A percentile compares a stretch with the other conserved stretches of the same genome.
phyloP scores from a whole-genome alignment of 2,797 vertebrate genomes.

The Sparus aurata region DNA sequence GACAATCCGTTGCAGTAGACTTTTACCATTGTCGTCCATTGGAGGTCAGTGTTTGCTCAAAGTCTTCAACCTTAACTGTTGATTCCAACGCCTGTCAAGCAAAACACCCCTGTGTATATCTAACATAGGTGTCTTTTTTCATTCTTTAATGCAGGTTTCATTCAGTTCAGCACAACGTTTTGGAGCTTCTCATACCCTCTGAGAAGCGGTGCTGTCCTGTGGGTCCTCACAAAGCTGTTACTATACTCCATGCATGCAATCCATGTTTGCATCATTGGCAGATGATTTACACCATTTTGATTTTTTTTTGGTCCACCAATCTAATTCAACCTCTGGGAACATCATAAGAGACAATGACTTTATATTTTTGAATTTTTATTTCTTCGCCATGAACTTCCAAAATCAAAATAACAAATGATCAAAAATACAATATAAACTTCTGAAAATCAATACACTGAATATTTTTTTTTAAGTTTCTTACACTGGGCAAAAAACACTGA shows the following conservation, averaged over 20 bases:
- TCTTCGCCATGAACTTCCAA: slow-evolving; percentile 80
- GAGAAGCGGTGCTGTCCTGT: background rate
- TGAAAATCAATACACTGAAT: slow-evolving; percentile 83
- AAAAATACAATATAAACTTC: slow-evolving; percentile 88
- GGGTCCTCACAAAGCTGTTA: background rate
- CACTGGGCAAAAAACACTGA: slow-evolving; percentile 80
- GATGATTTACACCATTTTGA: background rate
- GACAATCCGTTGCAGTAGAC: background rate
- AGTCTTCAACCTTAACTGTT: background rate
- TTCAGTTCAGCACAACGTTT: background rate
- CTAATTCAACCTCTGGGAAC: background rate
- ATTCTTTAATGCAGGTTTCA: background rate
- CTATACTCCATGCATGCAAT: background rate
- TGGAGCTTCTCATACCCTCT: background rate
- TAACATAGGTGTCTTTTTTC: background rate
- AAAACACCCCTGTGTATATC: background rate
- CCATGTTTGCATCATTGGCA: background rate
- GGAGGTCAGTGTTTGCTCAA: slow-evolving; percentile 32
- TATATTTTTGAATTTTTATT: slow-evolving; percentile 78
- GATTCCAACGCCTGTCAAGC: background rate
- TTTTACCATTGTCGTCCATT: slow-evolving; percentile 10
- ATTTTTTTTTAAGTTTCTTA: slow-evolving; percentile 68
- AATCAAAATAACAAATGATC: slow-evolving; percentile 78
- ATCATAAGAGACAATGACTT: slow-evolving; percentile 43
- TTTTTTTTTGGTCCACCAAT: background rate